Percentiles rank a stretch among this genome's conserved stretches.
Evolutionary conservation across 2,797 vertebrate species (phyloP).

Genomic region (Acestrorhynchus altus): DNA sequence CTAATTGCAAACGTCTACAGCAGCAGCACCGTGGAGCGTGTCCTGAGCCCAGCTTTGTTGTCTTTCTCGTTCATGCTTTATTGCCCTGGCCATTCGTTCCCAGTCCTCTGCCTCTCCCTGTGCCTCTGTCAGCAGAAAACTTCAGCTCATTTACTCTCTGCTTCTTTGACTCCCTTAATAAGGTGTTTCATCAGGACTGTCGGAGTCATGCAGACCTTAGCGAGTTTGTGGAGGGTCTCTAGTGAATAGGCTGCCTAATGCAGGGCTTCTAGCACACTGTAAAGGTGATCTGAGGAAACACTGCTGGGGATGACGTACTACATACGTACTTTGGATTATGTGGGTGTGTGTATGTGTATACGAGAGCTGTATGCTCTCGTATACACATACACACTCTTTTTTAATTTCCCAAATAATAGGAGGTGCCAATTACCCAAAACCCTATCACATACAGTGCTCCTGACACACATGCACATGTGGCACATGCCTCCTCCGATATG

Average conservation of each 20-base stretch:
- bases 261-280: background rate
- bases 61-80: conserved; percentile 45
- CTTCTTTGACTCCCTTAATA: conserved; percentile 46
- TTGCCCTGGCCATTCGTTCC: conserved; percentile 35
- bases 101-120: background rate
- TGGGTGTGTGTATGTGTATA: background rate
- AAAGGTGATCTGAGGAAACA: background rate
- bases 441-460: no score
- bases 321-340: background rate
- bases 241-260: background rate
- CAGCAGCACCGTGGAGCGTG: conserved; percentile 25
- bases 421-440: no score
- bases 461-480: no score
- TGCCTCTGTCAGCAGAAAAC: conserved; percentile 49
- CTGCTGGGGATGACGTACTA: background rate
- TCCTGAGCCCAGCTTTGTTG: conserved; percentile 36
- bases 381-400: no score
- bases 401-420: no score
- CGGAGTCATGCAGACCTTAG: conserved; percentile 20
- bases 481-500: no score
- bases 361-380: no score
- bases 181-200: conserved; percentile 44
- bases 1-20: conserved; percentile 39
- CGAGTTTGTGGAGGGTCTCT: background rate
- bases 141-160: conserved; percentile 42